Conservation (phyloP, 2,888 invertebrate genomes). For the Lysandra coridon region DNA sequence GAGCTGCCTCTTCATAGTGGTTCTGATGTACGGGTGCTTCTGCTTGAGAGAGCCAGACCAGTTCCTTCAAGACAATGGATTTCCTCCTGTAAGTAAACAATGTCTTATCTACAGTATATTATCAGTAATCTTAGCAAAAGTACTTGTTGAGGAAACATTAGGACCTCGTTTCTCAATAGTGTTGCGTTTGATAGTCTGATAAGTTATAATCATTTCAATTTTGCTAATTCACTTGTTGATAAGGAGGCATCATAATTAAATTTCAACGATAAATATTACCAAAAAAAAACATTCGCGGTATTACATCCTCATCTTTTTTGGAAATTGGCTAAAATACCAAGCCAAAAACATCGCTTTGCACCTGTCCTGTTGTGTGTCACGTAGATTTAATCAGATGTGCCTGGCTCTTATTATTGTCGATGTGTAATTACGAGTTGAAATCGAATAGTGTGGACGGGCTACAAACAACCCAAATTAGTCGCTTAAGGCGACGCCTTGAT, state of each 20-base stretch:
- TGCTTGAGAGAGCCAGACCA: slow-evolving; percentile 84
- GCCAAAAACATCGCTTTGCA: background rate
- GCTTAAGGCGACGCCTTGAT: background rate
- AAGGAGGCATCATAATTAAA: background rate
- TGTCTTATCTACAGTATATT: background rate
- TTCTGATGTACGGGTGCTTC: slow-evolving; percentile 85
- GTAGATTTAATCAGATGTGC: background rate
- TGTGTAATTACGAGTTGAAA: background rate
- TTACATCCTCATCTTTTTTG: background rate
- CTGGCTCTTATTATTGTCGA: background rate
- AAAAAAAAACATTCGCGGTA: background rate
- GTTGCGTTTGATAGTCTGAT: background rate
- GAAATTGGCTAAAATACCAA: background rate
- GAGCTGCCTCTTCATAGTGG: slow-evolving; percentile 71
- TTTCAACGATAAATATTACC: background rate
- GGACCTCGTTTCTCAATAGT: slow-evolving; percentile 1
- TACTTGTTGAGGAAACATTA: background rate
- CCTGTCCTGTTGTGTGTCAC: background rate
- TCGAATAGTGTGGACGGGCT: background rate
- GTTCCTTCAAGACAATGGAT: slow-evolving; percentile 58
- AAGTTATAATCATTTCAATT: background rate
- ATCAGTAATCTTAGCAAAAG: background rate
- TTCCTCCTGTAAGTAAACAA: slow-evolving; percentile 59
- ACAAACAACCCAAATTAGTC: background rate
- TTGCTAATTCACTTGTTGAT: background rate